Evolutionary conservation across 2,888 invertebrate genomes (phyloP).

Genomic region (Homarus gammarus): DNA sequence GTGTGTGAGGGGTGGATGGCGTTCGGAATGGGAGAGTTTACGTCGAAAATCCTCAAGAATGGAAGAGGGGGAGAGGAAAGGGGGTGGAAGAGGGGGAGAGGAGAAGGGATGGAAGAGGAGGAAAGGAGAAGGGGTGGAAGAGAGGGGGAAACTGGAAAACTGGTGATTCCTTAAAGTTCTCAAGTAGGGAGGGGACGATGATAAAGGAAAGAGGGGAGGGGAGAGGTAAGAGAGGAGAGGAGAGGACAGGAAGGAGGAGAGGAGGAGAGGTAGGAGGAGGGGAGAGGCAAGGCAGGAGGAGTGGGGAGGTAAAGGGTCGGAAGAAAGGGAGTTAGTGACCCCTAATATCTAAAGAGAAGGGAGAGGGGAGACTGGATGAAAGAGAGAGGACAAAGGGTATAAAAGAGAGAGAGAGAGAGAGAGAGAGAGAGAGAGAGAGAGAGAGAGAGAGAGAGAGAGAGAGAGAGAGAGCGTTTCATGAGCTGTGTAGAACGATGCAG

Average conservation of each 20-base stretch:
- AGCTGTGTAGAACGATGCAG: too few relatives aligned
- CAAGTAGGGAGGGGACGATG: not conserved
- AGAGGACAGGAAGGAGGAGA: not conserved
- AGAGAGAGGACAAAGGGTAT: not conserved
- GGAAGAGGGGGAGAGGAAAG: too few relatives aligned
- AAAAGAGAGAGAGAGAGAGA: not conserved
- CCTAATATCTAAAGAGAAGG: not conserved
- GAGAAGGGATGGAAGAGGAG: too few relatives aligned
- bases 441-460: not conserved
- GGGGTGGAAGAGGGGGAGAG: too few relatives aligned
- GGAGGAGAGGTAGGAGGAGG: not conserved
- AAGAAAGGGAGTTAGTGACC: not conserved
- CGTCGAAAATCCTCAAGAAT: too few relatives aligned
- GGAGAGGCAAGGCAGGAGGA: not conserved
- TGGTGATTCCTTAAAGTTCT: too few relatives aligned
- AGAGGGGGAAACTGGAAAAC: too few relatives aligned
- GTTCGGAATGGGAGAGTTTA: too few relatives aligned
- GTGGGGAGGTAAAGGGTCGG: not conserved
- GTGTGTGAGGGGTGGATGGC: too few relatives aligned
- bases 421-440: not conserved
- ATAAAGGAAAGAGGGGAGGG: not conserved
- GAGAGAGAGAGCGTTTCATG: slow-evolving; percentile 13
- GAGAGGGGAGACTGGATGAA: too few relatives aligned
- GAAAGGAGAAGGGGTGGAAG: too few relatives aligned
- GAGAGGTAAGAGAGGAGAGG: not conserved